phyloP scores from a whole-genome alignment of 2,888 invertebrate genomes.

The Cremastobaeus sp. region DNA sequence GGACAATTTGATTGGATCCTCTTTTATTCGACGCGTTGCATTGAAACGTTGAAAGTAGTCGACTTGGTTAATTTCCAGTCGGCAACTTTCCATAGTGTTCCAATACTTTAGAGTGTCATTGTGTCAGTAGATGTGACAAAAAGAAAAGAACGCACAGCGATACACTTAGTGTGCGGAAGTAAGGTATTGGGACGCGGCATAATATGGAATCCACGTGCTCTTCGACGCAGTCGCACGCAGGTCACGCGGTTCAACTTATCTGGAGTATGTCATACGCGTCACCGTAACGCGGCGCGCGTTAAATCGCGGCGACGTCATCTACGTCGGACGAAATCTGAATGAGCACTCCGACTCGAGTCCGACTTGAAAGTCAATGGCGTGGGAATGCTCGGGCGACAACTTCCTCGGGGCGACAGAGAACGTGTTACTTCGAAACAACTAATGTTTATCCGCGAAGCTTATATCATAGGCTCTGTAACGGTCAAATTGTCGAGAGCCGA shows the following conservation, averaged over 20 bases:
- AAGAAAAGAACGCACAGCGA: conserved; percentile 47
- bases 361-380: neutral
- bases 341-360: neutral
- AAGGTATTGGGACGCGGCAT: conserved; percentile 54
- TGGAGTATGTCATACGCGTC: conserved; percentile 38
- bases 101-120: conserved; percentile 57
- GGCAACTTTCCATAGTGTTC: conserved; percentile 54
- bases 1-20: conserved; percentile 8
- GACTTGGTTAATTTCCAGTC: conserved; percentile 43
- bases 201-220: conserved; percentile 52
- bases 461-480: no score
- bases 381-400: neutral
- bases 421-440: no score
- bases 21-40: conserved; percentile 14
- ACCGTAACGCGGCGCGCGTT: conserved; percentile 4
- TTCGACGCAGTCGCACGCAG: conserved; percentile 31
- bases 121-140: conserved; percentile 50
- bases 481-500: no score
- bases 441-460: no score
- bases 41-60: conserved; percentile 45
- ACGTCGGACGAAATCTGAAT: conserved; percentile 20
- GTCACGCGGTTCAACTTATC: conserved; percentile 48
- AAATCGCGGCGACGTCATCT: conserved; percentile 21
- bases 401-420: neutral
- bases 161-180: conserved; percentile 49